Base-by-base conservation (phyloP, 2,797 vertebrate genomes). In the Macrochelys suwanniensis region DNA sequence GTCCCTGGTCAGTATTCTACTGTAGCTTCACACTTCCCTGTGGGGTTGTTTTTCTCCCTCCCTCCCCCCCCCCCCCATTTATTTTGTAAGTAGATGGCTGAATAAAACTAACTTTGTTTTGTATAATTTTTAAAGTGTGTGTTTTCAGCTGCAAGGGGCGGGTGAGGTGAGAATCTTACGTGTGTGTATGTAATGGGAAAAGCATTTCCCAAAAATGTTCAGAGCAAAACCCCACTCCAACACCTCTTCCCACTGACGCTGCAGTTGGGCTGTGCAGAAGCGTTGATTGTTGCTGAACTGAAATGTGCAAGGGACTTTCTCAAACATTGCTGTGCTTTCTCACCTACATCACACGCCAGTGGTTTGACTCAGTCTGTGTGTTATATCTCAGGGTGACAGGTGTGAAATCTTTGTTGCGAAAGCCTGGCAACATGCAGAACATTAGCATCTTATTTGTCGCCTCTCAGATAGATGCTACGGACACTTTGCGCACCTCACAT, bases 91-190 rank as follows among this genome's bases (percentile, higher is more conserved):
- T 31, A 50, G 59, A 21, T 51, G 82, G 47, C 80, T 95, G 80
- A 97, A 97, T 98, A 97, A 98, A 97, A 87, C 50, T 78, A 80
- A 17, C 82, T 84, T 57, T n/a, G 19, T 45, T 94, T 89, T 16
- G 6, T 85, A n/a, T 84, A 6, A 74, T 37, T 82, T 37, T 45
- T 45, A 6, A 56, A 5, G 88, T 2, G 71, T 97, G 68, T 96
- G 71, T 94, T 89, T 96, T 93, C 81, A 65, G 86, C 78, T 56
- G 2, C 23, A 0, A n/a, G 33, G 51, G 85, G 3, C 16, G 25
- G 31, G 12, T 26, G 54, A 5, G 0, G 1, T 1, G 3, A 1
- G 21, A 5, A 0, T 0, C 0, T 3, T 0, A 3, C 37, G 9
- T 0, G 0, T 1, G 1, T 4, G 4, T 2, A 0, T 1, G 8